Conservation (phyloP, 2,888 invertebrate species). For the Julus scandinavius region DNA sequence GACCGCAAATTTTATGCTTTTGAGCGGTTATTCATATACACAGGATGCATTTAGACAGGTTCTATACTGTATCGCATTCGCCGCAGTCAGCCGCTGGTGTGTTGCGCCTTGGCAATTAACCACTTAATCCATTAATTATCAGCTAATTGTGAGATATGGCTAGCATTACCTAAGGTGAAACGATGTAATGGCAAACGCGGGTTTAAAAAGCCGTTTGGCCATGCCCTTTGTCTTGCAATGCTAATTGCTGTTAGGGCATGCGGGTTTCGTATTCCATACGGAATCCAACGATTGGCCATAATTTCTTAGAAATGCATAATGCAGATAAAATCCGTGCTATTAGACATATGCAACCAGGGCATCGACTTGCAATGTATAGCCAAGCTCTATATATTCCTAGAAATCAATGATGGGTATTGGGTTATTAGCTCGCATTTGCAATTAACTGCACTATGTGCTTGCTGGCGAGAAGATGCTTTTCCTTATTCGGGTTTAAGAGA, state of each 20-base stretch:
- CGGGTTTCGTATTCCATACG: neutral
- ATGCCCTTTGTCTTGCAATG: neutral
- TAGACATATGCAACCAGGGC: constrained; percentile 19
- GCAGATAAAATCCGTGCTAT: constrained; percentile 5
- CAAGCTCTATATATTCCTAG: neutral
- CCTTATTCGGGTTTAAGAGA: neutral
- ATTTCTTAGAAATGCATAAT: constrained; percentile 43
- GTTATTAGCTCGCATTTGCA: constrained; percentile 22
- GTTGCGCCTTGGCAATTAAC: constrained; percentile 27
- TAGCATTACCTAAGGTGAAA: constrained; percentile 36
- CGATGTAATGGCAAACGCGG: neutral
- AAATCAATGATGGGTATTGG: constrained; percentile 31
- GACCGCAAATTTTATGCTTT: too few species aligned
- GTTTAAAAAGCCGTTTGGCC: neutral
- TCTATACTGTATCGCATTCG: neutral
- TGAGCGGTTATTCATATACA: neutral
- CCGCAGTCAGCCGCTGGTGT: neutral
- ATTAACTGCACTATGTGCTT: neutral
- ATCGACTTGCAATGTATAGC: neutral
- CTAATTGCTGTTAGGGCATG: constrained; percentile 33
- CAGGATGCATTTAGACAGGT: neutral
- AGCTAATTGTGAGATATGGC: constrained; percentile 37
- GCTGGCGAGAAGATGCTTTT: neutral
- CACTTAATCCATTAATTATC: constrained; percentile 40
- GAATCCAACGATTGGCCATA: constrained; percentile 19